These are phyloP conservation scores for Stigmatopora argus DNA, from an alignment of 2,113 vertebrate genomes.

Conservation along the genomic window DNA sequence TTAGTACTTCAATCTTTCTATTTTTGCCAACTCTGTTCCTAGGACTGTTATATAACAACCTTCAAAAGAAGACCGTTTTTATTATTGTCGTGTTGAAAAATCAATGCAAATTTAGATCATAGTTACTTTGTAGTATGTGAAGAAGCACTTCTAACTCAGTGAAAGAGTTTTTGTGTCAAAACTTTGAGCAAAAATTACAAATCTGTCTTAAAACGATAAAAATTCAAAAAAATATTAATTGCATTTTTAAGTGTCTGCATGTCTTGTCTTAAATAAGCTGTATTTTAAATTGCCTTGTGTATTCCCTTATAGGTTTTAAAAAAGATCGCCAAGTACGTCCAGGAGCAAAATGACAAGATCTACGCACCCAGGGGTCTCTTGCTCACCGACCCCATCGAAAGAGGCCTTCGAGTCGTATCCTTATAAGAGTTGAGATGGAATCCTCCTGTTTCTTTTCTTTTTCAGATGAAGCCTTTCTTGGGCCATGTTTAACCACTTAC, in stretches of 20 bases:
- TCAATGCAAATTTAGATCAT: neutral
- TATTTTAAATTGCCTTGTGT: neutral
- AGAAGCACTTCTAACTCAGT: no score
- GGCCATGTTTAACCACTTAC: neutral
- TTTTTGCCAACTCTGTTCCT: neutral
- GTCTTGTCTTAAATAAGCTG: neutral
- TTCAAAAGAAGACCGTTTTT: neutral
- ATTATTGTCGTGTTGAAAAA: neutral
- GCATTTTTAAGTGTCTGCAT: no score
- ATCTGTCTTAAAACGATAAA: no score
- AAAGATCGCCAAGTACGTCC: constrained; percentile 93
- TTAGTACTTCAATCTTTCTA: neutral
- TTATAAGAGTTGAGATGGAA: constrained; percentile 28
- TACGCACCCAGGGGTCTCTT: constrained; percentile 86
- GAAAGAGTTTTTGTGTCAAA: no score
- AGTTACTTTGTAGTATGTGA: no score
- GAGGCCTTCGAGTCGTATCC: constrained; percentile 96
- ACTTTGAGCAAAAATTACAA: no score
- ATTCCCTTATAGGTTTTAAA: constrained; percentile 78
- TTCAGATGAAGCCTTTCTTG: neutral
- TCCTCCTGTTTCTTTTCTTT: neutral
- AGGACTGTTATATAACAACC: neutral
- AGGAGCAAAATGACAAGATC: constrained; percentile 96
- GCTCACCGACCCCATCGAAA: constrained; percentile 90
- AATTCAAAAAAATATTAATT: no score